Evolutionary conservation across 2,113 vertebrate species (phyloP), one percentile per base, ranked within the genome.

Genomic region (Pipra filicauda): DNA sequence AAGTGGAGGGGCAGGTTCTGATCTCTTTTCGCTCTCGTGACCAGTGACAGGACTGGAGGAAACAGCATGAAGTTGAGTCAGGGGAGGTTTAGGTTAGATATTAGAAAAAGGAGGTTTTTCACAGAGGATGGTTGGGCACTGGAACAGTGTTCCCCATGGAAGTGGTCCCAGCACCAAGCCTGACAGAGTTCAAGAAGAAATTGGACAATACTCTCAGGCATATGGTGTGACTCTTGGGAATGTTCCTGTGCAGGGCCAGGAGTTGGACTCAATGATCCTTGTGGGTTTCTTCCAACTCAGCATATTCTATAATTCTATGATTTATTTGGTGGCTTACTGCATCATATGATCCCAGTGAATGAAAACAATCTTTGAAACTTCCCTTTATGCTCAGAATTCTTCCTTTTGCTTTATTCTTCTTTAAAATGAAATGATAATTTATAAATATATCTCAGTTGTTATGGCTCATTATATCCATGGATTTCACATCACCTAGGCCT

Each of bases 251-350:
- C 6, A 52, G 12, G 23, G 12, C 23, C 39, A 30, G 19, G 39
- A 54, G 23, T 2, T n/a, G 23, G 20, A 73, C 9, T 58, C 31
- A 22, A 7, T 23, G 18, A 66, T 80, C 17, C 23, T 16, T 2
- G 44, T 46, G 6, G 6, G 7, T 30, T 15, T 19, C 27, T 37
- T 81, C 12, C 16, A 75, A 30, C 3, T n/a, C 28, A 54, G 39
- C 0, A 0, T 54, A 54, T 54, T 67, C 13, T 8, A 46, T 30
- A 20, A 39, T 6, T 39, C 9, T 74, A 5, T 20, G 51, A 74
- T 33, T 73, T 73, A 49, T 13, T 73, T 35, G 35, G 26, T 73
- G 44, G 26, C 19, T 78, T 57, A 37, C 10, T 18, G 21, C 1
- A 8, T 33, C 16, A 5, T 15, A 22, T 15, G 8, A 51, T 21